Evolutionary conservation across 2,113 vertebrate genomes (phyloP), one percentile per base, ranked within the genome.

Genomic region (Mobula hypostoma): DNA sequence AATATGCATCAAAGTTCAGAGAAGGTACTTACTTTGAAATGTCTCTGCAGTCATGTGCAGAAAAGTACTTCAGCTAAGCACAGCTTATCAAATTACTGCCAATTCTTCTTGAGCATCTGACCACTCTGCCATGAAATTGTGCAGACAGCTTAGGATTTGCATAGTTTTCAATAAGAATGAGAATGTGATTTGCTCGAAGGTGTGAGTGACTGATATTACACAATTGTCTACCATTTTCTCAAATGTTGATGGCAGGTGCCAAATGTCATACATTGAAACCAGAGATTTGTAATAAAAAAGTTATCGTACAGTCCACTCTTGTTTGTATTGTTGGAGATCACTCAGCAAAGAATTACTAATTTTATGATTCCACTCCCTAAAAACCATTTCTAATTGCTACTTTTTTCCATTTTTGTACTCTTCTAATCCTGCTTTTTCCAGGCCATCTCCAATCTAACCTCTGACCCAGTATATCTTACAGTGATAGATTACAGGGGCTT

Each of bases 1-100:
- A 74, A 70, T 93, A 66, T 70, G 36, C 66, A 92, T 92, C 32
- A 36, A 70, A 92, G 88, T 70, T 92, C 88, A 70, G 63, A 91
- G 83, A 29, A n/a, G 58, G 58, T 58, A 63, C 61, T 90, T 90
- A 29, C 85, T 90, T 90, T 90, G 14, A 90, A 90, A 68, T 90
- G 61, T 27, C 70, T 48, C n/a, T 72, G 90, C 19, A 93, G 66
- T 12, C 66, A 27, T 93, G 63, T 93, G 68, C 7, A 92, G 66
- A 72, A 70, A 72, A 27, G 8, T 5, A 70, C 90, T 93, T 93
- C 17, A 93, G 68, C 90, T 93, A 24, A 70, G 68, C 68, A 27
- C 32, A 48, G 61, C 21, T 93, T 40, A 74, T 72, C 66, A 93
- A 91, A 48, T 93, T 93, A 66, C 61, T 48, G 90, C 68, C 36